Conservation (phyloP, 2,113 vertebrate genomes). For the Setophaga petechia region DNA sequence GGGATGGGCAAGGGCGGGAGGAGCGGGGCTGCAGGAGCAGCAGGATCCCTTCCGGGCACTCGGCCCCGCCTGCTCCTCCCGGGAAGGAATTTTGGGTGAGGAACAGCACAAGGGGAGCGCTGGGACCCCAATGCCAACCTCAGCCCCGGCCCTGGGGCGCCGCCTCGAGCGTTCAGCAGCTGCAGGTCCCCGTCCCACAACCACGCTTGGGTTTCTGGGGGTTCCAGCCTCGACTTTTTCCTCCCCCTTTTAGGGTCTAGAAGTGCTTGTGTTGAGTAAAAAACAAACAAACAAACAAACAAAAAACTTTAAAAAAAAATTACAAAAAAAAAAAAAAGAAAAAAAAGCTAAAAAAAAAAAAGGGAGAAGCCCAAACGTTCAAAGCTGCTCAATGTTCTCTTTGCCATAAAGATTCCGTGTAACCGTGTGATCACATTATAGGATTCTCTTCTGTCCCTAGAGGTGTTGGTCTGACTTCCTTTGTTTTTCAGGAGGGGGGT, state of each 20-base stretch:
- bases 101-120: conserved; percentile 47
- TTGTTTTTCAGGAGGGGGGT: conserved; percentile 58
- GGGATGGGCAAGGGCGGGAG: too few relatives aligned
- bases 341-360: not conserved
- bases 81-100: not conserved
- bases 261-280: conserved; percentile 70
- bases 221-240: conserved; percentile 31
- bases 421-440: conserved; percentile 75
- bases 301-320: not conserved
- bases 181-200: not conserved
- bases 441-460: conserved; percentile 74
- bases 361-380: conserved; percentile 59
- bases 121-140: not conserved
- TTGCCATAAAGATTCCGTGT: conserved; percentile 78
- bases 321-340: not conserved
- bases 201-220: conserved; percentile 15
- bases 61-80: not conserved
- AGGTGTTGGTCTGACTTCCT: conserved; percentile 70
- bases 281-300: not conserved
- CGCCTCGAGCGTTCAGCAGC: not conserved
- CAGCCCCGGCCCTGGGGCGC: not conserved
- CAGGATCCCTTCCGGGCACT: not conserved
- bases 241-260: conserved; percentile 49
- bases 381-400: conserved; percentile 80
- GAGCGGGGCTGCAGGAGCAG: not conserved